Conservation (phyloP, 2,113 vertebrate species). For the Dissostichus mawsoni region DNA sequence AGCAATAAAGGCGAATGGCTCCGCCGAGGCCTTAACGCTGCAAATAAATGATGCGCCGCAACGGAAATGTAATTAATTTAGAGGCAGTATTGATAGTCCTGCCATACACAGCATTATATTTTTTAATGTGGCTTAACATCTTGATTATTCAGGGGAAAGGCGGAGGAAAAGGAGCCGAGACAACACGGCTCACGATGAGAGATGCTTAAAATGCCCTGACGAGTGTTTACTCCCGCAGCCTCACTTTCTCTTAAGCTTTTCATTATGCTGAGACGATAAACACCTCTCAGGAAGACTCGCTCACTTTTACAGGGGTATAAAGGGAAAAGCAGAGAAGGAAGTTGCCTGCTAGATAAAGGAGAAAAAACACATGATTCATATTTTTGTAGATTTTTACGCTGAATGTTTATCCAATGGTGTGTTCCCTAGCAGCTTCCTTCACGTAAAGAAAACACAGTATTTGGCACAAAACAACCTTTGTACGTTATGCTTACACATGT, state of each 20-base stretch:
- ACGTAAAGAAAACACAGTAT: neutral
- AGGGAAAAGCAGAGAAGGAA: constrained; percentile 40
- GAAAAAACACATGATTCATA: constrained; percentile 22
- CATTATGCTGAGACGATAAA: constrained; percentile 78
- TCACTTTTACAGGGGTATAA: constrained; percentile 61
- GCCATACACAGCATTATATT: constrained; percentile 97
- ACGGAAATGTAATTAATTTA: constrained; percentile 99
- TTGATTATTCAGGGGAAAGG: constrained; percentile 87
- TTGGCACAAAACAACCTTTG: neutral
- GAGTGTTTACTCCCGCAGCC: constrained; percentile 76
- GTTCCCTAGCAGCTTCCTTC: constrained; percentile 18
- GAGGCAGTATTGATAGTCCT: constrained; percentile 99
- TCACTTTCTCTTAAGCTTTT: constrained; percentile 84
- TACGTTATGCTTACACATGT: neutral
- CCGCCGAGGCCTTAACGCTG: constrained; percentile 95
- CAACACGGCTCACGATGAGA: constrained; percentile 75
- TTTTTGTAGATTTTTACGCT: constrained; percentile 40
- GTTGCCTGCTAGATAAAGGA: constrained; percentile 40
- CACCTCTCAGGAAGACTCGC: constrained; percentile 66
- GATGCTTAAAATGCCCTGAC: constrained; percentile 78
- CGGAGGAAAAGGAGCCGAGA: constrained; percentile 59
- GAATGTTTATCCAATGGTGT: constrained; percentile 36
- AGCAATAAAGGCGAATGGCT: constrained; percentile 99
- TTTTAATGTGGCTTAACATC: constrained; percentile 98
- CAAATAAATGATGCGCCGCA: constrained; percentile 99